These are phyloP conservation scores for Aspiorhynchus laticeps DNA, from an alignment of 2,113 vertebrate species.

Conservation along the genomic window DNA sequence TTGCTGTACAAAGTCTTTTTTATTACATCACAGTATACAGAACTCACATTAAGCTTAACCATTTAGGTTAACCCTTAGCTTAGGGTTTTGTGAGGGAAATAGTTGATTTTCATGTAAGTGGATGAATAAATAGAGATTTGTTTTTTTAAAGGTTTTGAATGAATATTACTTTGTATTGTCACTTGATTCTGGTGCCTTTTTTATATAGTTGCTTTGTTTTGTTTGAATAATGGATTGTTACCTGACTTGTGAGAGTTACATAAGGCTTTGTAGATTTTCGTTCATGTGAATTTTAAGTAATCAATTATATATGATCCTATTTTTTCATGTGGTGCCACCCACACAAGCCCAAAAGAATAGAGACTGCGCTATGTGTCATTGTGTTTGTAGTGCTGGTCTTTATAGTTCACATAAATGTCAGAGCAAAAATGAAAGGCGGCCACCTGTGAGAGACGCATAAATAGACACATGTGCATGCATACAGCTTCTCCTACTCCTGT, in stretches of 20 bases:
- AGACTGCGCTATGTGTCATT: conserved; percentile 14
- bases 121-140: neutral
- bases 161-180: neutral
- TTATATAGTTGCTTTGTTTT: neutral
- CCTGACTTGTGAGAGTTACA: neutral
- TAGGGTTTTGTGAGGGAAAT: neutral
- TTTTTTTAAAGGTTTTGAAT: neutral
- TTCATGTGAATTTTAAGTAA: neutral
- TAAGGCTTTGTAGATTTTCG: neutral
- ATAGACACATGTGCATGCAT: conserved; percentile 7
- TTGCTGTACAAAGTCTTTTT: neutral
- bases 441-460: conserved; percentile 23
- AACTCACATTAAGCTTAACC: neutral
- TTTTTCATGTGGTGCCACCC: neutral
- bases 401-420: conserved; percentile 52
- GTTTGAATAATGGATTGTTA: neutral
- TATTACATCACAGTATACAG: neutral
- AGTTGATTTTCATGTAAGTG: too few species aligned
- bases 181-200: neutral
- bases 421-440: conserved; percentile 32
- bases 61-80: neutral
- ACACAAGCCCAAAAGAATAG: neutral
- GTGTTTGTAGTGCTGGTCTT: conserved; percentile 47
- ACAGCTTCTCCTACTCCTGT: neutral
- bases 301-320: conserved; percentile 17